Evolutionary conservation across 2,888 invertebrate genomes (phyloP).

Genomic region (Trichopoda pennipes): DNA sequence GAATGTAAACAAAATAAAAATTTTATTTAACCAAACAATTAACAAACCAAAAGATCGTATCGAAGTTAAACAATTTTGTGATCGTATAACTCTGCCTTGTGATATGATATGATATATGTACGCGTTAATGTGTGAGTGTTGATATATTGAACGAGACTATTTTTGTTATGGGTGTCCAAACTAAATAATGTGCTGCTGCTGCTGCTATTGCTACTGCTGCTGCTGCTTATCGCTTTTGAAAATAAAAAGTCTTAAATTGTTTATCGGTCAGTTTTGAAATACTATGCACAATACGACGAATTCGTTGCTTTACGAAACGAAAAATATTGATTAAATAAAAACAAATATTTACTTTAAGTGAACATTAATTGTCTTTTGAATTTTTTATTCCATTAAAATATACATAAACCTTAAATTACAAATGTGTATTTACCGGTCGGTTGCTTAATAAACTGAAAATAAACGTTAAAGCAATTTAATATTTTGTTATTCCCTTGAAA

Average conservation of each 20-base stretch:
- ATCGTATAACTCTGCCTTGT: conserved; percentile 12
- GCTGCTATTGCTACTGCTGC: too few relatives aligned
- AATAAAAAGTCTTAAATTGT: conserved; percentile 26
- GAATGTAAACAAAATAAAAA: conserved; percentile 33
- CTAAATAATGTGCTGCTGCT: conserved; percentile 1
- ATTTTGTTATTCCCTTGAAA: conserved; percentile 1
- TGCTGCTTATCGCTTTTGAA: conserved; percentile 50
- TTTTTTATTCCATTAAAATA: background rate
- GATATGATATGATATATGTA: background rate
- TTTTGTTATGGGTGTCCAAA: conserved; percentile 20
- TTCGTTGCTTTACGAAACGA: background rate
- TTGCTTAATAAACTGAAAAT: conserved; percentile 26
- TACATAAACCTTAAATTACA: too few relatives aligned
- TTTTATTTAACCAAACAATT: conserved; percentile 18
- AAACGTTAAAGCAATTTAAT: background rate
- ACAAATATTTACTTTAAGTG: conserved; percentile 4
- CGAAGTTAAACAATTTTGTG: conserved; percentile 38
- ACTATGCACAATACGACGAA: background rate
- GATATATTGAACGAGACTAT: conserved; percentile 1
- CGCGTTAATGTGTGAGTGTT: conserved; percentile 16
- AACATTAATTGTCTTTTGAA: background rate
- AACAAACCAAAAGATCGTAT: conserved; percentile 38
- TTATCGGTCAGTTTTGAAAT: conserved; percentile 58
- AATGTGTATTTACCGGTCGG: background rate
- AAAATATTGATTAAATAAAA: conserved; percentile 25